Evolutionary conservation across 2,888 invertebrate genomes (phyloP).

Genomic region (Nineta flava): DNA sequence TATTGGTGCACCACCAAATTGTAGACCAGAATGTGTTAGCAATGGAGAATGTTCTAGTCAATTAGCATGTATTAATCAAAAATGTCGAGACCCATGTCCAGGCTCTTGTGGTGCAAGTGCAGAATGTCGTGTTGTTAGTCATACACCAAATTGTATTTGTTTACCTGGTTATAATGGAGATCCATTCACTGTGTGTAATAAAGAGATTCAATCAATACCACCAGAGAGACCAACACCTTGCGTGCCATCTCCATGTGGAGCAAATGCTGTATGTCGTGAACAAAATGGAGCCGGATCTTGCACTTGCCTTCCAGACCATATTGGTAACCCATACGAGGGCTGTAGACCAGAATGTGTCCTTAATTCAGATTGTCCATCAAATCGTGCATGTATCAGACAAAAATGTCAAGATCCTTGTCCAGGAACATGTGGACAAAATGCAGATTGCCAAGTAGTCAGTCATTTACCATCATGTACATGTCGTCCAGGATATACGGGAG

Average conservation of each 20-base stretch:
- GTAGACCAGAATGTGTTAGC: constrained; percentile 64
- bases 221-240: constrained; percentile 34
- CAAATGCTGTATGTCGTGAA: constrained; percentile 53
- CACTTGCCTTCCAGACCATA: constrained; percentile 50
- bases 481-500: constrained; percentile 53
- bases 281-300: constrained; percentile 49
- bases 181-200: constrained; percentile 45
- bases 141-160: constrained; percentile 59
- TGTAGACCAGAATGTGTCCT: constrained; percentile 61
- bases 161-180: constrained; percentile 49
- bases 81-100: constrained; percentile 66
- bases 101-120: constrained; percentile 60
- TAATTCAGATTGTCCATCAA: constrained; percentile 55
- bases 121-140: constrained; percentile 55
- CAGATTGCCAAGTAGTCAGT: constrained; percentile 56
- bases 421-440: constrained; percentile 59
- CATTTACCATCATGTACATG: constrained; percentile 57
- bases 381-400: constrained; percentile 51
- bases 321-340: constrained; percentile 62
- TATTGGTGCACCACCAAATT: constrained; percentile 43
- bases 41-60: constrained; percentile 63
- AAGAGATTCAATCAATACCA: constrained; percentile 15
- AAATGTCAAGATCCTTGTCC: constrained; percentile 67
- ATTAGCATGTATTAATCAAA: constrained; percentile 55
- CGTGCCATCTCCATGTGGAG: constrained; percentile 44